phyloP scores from a whole-genome alignment of 2,888 invertebrate species.

The Brenthis daphne region DNA sequence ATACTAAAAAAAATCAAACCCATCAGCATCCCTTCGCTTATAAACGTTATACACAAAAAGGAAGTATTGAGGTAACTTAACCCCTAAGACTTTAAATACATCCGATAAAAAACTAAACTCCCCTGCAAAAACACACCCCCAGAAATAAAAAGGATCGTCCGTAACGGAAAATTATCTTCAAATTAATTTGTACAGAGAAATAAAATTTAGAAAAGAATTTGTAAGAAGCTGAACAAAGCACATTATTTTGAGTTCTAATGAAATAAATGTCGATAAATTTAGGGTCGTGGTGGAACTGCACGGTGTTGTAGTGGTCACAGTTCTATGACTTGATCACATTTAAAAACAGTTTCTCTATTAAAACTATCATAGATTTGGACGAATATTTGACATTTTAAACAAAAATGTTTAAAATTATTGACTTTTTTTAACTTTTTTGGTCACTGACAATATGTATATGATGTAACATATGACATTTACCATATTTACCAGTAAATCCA shows the following conservation, averaged over 20 bases:
- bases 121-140: slow-evolving; percentile 66
- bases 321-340: no score
- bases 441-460: no score
- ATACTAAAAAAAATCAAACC: not conserved
- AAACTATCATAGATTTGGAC: no score
- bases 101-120: slow-evolving; percentile 80
- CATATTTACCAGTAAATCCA: no score
- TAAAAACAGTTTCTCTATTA: no score
- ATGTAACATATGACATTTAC: no score
- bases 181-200: slow-evolving; percentile 77
- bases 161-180: slow-evolving; percentile 80
- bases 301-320: no score
- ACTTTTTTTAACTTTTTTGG: no score
- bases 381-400: no score
- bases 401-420: no score
- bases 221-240: slow-evolving; percentile 9
- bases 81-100: slow-evolving; percentile 78
- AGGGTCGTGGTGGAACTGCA: not conserved
- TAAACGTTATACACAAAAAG: slow-evolving; percentile 59
- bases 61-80: slow-evolving; percentile 77
- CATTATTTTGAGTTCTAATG: slow-evolving; percentile 14
- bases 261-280: not conserved
- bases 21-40: slow-evolving; percentile 25
- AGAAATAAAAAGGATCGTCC: slow-evolving; percentile 65
- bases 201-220: slow-evolving; percentile 62